Evolutionary conservation across 2,113 vertebrate genomes (phyloP).

Genomic region (Lophius piscatorius): DNA sequence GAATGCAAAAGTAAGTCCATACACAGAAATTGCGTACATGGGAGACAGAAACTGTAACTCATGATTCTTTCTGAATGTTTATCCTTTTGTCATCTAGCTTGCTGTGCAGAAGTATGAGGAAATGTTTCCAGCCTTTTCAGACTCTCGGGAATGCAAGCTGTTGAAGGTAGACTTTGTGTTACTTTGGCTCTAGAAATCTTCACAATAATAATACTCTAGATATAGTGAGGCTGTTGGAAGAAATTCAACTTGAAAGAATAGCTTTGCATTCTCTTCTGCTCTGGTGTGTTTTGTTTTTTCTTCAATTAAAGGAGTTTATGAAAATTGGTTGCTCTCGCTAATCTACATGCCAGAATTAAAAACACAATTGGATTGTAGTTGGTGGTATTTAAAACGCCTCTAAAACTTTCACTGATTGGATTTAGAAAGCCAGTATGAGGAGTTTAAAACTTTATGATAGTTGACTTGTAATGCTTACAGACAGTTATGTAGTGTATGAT

Average conservation of each 20-base stretch:
- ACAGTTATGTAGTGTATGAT: no score
- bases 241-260: not conserved
- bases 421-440: no score
- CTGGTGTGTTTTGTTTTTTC: not conserved
- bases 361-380: no score
- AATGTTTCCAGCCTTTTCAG: constrained; percentile 92
- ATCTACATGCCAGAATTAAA: no score
- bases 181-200: not conserved
- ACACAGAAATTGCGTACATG: not conserved
- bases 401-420: no score
- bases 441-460: no score
- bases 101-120: constrained; percentile 92
- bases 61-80: not conserved
- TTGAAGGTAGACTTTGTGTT: constrained; percentile 81
- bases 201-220: not conserved
- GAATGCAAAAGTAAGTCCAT: constrained; percentile 85
- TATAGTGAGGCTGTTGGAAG: not conserved
- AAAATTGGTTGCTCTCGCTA: no score
- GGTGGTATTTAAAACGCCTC: no score
- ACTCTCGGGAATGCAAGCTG: constrained; percentile 90
- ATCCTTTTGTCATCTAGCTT: constrained; percentile 72
- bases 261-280: not conserved
- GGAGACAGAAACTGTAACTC: fast-evolving
- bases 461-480: no score
- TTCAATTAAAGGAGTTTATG: no score